Percentiles rank a stretch among this genome's conserved stretches.
Conservation (phyloP, 2,888 invertebrate genomes). For the Oconnorella tubifera region DNA sequence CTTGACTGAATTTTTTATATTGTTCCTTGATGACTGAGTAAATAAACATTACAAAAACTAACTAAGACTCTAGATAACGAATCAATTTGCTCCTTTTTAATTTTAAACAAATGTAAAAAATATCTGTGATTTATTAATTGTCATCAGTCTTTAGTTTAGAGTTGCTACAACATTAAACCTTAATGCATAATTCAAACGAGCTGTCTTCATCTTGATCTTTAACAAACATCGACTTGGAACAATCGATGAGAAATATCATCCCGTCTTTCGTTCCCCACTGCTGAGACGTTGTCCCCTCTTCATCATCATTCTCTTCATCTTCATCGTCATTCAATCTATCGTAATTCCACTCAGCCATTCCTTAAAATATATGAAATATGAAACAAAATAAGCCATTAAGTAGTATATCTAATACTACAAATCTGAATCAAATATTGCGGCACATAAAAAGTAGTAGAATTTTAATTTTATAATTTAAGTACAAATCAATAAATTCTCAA, state of each 20-base stretch:
- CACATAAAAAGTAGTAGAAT: too few species aligned
- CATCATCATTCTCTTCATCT: conserved; percentile 43
- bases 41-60: too few species aligned
- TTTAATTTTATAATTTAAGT: too few species aligned
- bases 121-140: too few species aligned
- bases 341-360: conserved; percentile 48
- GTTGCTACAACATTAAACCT: conserved; percentile 41
- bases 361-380: not conserved
- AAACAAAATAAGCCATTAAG: too few species aligned
- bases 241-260: conserved; percentile 53
- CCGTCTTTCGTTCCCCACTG: conserved; percentile 42
- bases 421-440: not conserved
- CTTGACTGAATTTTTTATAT: too few species aligned
- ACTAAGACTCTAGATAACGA: too few species aligned
- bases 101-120: too few species aligned
- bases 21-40: too few species aligned
- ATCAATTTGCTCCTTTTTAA: too few species aligned
- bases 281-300: not conserved
- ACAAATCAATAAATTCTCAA: too few species aligned
- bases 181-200: conserved; percentile 51
- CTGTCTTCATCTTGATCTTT: conserved; percentile 40
- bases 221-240: conserved; percentile 53
- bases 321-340: conserved; percentile 46
- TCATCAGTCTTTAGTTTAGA: too few species aligned
- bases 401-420: not conserved